Conservation (phyloP, 2,888 invertebrate species). For the Liopterus haemorrhoidalis region DNA sequence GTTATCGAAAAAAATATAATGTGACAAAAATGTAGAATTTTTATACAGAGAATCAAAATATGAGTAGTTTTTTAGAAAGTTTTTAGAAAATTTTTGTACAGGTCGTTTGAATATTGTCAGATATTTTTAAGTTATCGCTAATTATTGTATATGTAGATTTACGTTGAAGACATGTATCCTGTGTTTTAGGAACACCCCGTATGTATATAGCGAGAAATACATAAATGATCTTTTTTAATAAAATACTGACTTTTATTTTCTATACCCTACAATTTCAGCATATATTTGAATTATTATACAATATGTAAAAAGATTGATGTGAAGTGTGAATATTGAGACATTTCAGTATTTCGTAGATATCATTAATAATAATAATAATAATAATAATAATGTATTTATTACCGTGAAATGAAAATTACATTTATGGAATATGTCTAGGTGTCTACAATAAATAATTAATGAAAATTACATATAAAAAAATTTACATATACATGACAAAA, state of each 20-base stretch:
- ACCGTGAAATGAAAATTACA: too few species aligned
- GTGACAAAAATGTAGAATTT: constrained; percentile 41
- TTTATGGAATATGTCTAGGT: too few species aligned
- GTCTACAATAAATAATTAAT: too few species aligned
- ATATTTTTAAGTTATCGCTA: constrained; percentile 38
- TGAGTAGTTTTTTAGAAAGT: constrained; percentile 48
- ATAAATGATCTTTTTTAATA: constrained; percentile 36
- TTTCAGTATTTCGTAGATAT: too few species aligned
- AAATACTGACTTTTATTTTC: constrained; percentile 19
- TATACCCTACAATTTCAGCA: background rate
- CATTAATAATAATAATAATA: too few species aligned
- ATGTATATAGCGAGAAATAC: constrained; percentile 45
- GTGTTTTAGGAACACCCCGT: constrained; percentile 43
- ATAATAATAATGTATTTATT: too few species aligned
- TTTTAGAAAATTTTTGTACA: constrained; percentile 47
- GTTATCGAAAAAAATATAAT: constrained; percentile 26
- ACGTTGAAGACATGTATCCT: constrained; percentile 41
- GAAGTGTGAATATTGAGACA: too few species aligned
- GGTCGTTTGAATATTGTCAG: constrained; percentile 36
- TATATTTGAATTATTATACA: constrained; percentile 2
- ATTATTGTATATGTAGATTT: constrained; percentile 29
- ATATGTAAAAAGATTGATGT: too few species aligned
- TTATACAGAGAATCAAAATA: constrained; percentile 46
- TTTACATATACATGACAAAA: too few species aligned
- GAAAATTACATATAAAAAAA: too few species aligned